Evolutionary conservation across 2,888 invertebrate genomes (phyloP).

Genomic region (Panzeria rudis): DNA sequence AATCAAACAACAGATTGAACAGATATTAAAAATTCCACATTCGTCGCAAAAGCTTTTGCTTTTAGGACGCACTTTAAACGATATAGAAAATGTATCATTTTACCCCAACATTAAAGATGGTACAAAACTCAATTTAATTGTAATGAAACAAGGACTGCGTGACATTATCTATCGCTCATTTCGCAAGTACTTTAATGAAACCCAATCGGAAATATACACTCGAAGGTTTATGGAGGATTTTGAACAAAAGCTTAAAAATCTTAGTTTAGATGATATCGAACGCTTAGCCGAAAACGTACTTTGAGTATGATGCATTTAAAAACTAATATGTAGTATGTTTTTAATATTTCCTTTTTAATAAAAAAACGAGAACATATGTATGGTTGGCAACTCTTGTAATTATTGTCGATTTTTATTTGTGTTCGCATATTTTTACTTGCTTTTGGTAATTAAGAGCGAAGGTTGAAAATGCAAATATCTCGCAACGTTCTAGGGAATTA

Average conservation of each 20-base stretch:
- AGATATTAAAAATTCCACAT: conserved; percentile 87
- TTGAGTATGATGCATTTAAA: conserved; percentile 1
- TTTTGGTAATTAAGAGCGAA: conserved; percentile 6
- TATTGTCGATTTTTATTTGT: conserved; percentile 17
- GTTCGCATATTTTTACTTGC: conserved; percentile 31
- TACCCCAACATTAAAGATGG: conserved; percentile 91
- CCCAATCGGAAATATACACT: conserved; percentile 85
- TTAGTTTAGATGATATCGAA: conserved; percentile 83
- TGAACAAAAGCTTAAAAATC: conserved; percentile 79
- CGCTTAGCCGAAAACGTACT: conserved; percentile 78
- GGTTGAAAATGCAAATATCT: conserved; percentile 68
- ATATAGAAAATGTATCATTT: conserved; percentile 88
- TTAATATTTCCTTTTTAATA: conserved; percentile 44
- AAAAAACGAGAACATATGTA: conserved; percentile 10
- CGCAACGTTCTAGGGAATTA: conserved; percentile 68
- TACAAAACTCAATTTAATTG: conserved; percentile 88
- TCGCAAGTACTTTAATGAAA: conserved; percentile 86
- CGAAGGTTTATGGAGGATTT: conserved; percentile 82
- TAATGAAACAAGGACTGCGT: conserved; percentile 87
- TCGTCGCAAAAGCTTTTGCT: conserved; percentile 89
- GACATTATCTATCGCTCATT: conserved; percentile 84
- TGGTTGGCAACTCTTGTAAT: conserved; percentile 51
- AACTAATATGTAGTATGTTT: background rate
- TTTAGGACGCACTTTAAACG: conserved; percentile 89
- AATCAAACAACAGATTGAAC: conserved; percentile 88